Conservation (phyloP, 1,140 invertebrate genomes). For the Ceratitis capitata region DNA sequence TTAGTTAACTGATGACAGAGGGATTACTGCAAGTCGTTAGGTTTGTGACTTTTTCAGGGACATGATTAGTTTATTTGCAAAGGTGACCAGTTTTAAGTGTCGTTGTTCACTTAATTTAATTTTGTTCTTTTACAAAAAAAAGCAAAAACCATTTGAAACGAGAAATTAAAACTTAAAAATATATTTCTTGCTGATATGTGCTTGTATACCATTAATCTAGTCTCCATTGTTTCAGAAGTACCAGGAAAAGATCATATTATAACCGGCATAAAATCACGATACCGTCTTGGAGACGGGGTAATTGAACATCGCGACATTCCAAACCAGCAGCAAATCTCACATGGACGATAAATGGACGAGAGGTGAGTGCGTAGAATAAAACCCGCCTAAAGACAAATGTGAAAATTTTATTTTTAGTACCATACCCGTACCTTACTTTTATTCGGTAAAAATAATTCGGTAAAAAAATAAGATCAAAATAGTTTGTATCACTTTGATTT, state of each 20-base stretch:
- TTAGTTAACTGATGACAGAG: not conserved
- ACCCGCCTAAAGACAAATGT: not conserved
- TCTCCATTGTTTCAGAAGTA: slow-evolving; percentile 69
- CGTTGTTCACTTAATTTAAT: too few species aligned
- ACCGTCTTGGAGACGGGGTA: slow-evolving; percentile 78
- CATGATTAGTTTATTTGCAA: too few species aligned
- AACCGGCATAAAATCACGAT: slow-evolving; percentile 75
- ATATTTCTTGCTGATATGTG: too few species aligned
- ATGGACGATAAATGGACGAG: slow-evolving; percentile 83
- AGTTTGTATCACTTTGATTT: too few species aligned
- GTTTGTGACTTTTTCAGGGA: not conserved
- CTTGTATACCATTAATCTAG: too few species aligned
- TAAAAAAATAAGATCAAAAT: too few species aligned
- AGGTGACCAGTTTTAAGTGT: too few species aligned
- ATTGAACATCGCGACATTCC: slow-evolving; percentile 79
- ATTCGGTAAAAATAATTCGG: too few species aligned
- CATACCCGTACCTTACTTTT: too few species aligned
- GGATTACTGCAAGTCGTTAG: not conserved
- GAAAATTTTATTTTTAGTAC: not conserved
- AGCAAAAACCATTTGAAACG: too few species aligned
- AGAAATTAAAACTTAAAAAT: too few species aligned
- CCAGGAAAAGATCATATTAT: slow-evolving; percentile 76
- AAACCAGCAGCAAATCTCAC: slow-evolving; percentile 84
- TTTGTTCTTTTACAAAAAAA: too few species aligned
- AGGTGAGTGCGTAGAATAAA: slow-evolving; percentile 68